A percentile compares a stretch with the other conserved stretches of the same genome.
phyloP scores from a whole-genome alignment of 2,888 invertebrate genomes.

The Diabrotica balteata region DNA sequence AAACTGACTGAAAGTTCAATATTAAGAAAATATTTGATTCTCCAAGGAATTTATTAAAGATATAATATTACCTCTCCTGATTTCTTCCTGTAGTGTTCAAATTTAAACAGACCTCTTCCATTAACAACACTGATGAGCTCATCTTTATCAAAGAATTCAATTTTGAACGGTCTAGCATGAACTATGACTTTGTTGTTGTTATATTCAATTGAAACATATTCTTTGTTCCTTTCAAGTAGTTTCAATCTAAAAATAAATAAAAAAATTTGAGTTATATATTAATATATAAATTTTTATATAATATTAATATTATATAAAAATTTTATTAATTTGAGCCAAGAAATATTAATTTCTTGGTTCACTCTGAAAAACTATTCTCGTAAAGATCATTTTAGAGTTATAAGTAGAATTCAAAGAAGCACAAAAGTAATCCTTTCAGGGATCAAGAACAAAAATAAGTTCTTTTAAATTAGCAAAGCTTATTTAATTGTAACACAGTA shows the following conservation, averaged over 20 bases:
- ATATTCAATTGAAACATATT: slow-evolving; percentile 65
- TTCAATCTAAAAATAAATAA: slow-evolving; percentile 57
- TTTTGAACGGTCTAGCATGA: slow-evolving; percentile 78
- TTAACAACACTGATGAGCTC: slow-evolving; percentile 82
- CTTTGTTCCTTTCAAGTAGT: slow-evolving; percentile 64
- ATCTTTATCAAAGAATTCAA: slow-evolving; percentile 79
- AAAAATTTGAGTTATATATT: not conserved
- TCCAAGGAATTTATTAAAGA: not conserved
- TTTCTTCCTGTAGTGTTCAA: slow-evolving; percentile 85
- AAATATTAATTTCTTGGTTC: too few species aligned
- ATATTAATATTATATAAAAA: too few species aligned
- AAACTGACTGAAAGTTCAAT: slow-evolving; percentile 2
- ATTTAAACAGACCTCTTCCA: slow-evolving; percentile 86
- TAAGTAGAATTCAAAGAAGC: too few species aligned
- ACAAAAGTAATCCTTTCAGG: too few species aligned
- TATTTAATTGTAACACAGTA: too few species aligned
- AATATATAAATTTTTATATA: too few species aligned
- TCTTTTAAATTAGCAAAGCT: too few species aligned
- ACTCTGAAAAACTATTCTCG: too few species aligned
- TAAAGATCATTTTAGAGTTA: too few species aligned
- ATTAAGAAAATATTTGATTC: too few species aligned
- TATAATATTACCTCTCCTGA: slow-evolving; percentile 55
- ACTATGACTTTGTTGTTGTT: slow-evolving; percentile 72
- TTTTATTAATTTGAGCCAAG: too few species aligned
- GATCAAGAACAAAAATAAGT: too few species aligned